Conservation (phyloP, 2,888 invertebrate genomes). For the Punctoribates punctum region DNA sequence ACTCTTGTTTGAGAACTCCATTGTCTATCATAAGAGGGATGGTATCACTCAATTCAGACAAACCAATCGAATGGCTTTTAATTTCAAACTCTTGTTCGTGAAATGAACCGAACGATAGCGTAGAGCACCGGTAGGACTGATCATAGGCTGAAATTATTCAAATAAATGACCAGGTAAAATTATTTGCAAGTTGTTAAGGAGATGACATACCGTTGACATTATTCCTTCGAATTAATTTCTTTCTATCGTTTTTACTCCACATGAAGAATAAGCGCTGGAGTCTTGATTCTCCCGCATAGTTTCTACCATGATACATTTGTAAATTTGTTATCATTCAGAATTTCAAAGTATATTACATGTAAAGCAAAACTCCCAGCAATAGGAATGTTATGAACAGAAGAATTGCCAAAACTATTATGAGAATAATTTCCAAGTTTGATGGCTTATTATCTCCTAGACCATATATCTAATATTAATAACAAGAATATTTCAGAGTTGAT, state of each 20-base stretch:
- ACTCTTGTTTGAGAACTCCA: conserved; percentile 36
- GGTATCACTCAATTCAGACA: conserved; percentile 21
- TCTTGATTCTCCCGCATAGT: conserved; percentile 31
- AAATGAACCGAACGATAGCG: conserved; percentile 1
- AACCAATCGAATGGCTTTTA: conserved; percentile 30
- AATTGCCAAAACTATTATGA: conserved; percentile 36
- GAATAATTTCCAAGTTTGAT: conserved; percentile 14
- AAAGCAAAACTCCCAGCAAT: conserved; percentile 36
- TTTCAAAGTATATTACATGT: conserved; percentile 26
- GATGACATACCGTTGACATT: conserved; percentile 8
- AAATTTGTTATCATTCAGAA: background rate
- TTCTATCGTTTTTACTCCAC: conserved; percentile 35
- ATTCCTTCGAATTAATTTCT: conserved; percentile 12
- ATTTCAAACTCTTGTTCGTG: conserved; percentile 35
- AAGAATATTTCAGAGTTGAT: no score
- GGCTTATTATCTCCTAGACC: background rate
- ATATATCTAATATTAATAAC: background rate
- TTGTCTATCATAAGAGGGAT: conserved; percentile 36
- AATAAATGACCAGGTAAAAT: no score
- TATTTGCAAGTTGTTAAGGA: no score
- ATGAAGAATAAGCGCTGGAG: conserved; percentile 19
- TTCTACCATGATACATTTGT: conserved; percentile 16
- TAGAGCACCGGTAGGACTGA: conserved; percentile 22
- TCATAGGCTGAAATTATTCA: conserved; percentile 1
- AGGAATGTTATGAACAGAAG: conserved; percentile 39